These are phyloP conservation scores for Myiotriccus ornatus DNA, from an alignment of 2,797 vertebrate genomes.

Conservation along the genomic window DNA sequence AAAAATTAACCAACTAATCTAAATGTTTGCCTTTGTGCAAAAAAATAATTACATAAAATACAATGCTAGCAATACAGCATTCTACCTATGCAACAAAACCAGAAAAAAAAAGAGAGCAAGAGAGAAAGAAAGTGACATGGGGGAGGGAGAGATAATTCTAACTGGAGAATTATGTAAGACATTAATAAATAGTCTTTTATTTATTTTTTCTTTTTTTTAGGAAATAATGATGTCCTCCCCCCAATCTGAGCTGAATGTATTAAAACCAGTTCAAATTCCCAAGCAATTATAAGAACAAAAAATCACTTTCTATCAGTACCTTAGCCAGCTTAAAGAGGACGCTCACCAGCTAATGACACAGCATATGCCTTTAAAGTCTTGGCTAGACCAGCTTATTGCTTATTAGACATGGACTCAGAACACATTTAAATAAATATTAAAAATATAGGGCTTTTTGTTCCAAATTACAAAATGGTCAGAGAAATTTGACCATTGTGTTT, in stretches of 20 bases:
- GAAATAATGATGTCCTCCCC: constrained; percentile 71
- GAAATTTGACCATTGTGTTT: constrained; percentile 69
- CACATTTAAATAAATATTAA: constrained; percentile 77
- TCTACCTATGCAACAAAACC: constrained; percentile 78
- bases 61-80: constrained; percentile 79
- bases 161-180: constrained; percentile 78
- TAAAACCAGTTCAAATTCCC: constrained; percentile 77
- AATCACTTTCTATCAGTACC: constrained; percentile 81
- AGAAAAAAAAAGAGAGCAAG: constrained; percentile 33
- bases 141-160: constrained; percentile 75
- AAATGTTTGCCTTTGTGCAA: constrained; percentile 84
- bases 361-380: constrained; percentile 64
- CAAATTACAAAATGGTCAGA: constrained; percentile 76
- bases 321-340: constrained; percentile 85
- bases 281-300: constrained; percentile 74
- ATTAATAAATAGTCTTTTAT: constrained; percentile 80
- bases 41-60: constrained; percentile 78
- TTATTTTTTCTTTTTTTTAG: constrained; percentile 56
- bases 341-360: constrained; percentile 82
- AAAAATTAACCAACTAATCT: constrained; percentile 85
- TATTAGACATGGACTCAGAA: constrained; percentile 70
- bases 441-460: constrained; percentile 71
- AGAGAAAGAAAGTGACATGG: constrained; percentile 42
- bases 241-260: constrained; percentile 74
- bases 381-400: constrained; percentile 75